phyloP scores from a whole-genome alignment of 2,888 invertebrate genomes.

The Euplagia quadripunctaria region DNA sequence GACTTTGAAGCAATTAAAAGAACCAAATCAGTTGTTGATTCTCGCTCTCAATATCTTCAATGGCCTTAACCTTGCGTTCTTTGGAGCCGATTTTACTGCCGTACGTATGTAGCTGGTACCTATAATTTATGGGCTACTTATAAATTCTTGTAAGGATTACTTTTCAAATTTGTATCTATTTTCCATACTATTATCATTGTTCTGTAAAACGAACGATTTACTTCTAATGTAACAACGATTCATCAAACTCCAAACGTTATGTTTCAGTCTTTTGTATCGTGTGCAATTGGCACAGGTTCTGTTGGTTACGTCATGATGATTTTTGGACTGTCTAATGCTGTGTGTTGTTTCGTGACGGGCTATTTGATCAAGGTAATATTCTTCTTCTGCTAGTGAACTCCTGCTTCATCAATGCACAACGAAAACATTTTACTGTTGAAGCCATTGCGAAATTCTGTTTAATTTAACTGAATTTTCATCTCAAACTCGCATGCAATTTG shows the following conservation, averaged over 20 bases:
- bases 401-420: neutral
- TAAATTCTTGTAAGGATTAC: no score
- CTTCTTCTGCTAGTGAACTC: neutral
- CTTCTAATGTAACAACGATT: no score
- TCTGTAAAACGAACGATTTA: no score
- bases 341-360: conserved; percentile 85
- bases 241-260: neutral
- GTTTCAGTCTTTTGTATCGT: conserved; percentile 87
- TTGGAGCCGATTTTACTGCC: conserved; percentile 87
- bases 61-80: conserved; percentile 90
- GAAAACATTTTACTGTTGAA: no score
- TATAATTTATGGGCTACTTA: no score
- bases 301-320: conserved; percentile 91
- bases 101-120: conserved; percentile 59
- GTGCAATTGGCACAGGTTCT: conserved; percentile 88
- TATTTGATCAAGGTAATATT: conserved; percentile 73
- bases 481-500: no score
- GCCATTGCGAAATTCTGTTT: no score
- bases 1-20: conserved; percentile 87
- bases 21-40: conserved; percentile 88
- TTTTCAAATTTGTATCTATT: no score
- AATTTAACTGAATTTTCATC: no score
- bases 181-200: no score
- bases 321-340: conserved; percentile 88
- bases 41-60: conserved; percentile 90